Evolutionary conservation across 2,797 vertebrate species (phyloP).

Genomic region (Dicrostonyx torquatus): DNA sequence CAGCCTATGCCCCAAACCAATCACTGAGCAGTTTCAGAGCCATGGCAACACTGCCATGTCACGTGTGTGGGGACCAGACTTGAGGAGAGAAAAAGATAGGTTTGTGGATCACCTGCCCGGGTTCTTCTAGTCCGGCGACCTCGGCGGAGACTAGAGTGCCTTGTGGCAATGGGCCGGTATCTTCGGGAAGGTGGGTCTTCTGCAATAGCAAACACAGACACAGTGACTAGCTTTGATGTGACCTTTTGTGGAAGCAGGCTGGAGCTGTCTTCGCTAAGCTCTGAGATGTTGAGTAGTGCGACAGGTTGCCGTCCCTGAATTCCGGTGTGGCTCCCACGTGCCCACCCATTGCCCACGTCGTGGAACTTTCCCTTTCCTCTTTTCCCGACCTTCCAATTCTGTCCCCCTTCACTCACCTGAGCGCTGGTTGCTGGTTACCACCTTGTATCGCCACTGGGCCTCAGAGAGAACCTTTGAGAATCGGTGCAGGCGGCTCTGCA

Average conservation of each 20-base stretch:
- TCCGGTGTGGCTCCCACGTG: neutral
- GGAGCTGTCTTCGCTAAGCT: neutral
- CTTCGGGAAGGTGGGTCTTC: constrained; percentile 84
- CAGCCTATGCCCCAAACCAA: neutral
- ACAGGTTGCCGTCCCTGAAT: neutral
- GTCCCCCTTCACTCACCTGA: constrained; percentile 82
- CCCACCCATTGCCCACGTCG: neutral
- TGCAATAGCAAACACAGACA: constrained; percentile 75
- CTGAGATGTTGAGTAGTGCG: neutral
- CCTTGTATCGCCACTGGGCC: constrained; percentile 96
- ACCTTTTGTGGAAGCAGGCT: neutral
- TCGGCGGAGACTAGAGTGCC: constrained; percentile 78
- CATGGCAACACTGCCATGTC: neutral
- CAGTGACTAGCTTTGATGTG: neutral
- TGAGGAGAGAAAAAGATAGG: neutral
- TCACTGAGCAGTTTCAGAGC: neutral
- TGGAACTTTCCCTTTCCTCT: neutral
- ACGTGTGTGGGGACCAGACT: neutral
- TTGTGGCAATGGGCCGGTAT: constrained; percentile 58
- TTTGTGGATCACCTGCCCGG: constrained; percentile 83
- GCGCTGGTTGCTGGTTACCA: constrained; percentile 92
- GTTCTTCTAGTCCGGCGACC: constrained; percentile 80
- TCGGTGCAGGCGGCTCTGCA: constrained; percentile 89
- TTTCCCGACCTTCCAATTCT: neutral
- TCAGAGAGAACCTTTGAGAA: constrained; percentile 95